These are phyloP conservation scores for Noctua janthe DNA, from an alignment of 2,888 invertebrate genomes.

Conservation along the genomic window DNA sequence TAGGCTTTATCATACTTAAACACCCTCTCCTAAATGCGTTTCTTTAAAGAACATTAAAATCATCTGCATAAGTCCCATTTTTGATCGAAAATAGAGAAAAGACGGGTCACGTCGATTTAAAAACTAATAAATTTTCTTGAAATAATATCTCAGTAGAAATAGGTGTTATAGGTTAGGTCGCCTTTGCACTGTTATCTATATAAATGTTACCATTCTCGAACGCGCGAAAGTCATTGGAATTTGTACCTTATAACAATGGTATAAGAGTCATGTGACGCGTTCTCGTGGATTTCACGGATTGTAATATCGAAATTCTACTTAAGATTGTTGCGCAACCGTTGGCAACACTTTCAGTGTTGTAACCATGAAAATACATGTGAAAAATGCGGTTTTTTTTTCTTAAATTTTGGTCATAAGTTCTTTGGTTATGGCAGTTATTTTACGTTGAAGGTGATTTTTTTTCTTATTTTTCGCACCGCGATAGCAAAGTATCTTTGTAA, in stretches of 20 bases:
- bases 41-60: conserved; percentile 3
- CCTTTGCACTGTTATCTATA: conserved; percentile 39
- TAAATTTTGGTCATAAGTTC: not conserved
- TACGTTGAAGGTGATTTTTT: not conserved
- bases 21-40: not conserved
- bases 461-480: not conserved
- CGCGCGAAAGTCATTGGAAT: conserved; percentile 14
- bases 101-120: conserved; percentile 19
- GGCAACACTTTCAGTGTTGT: conserved; percentile 1
- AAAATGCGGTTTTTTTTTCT: not conserved
- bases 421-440: not conserved
- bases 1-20: not conserved
- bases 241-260: conserved; percentile 4
- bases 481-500: too few relatives aligned
- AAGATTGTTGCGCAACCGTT: conserved; percentile 32
- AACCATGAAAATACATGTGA: not conserved
- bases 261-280: not conserved
- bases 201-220: conserved; percentile 5
- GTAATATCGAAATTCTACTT: conserved; percentile 12
- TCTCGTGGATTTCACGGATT: not conserved
- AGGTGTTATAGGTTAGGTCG: conserved; percentile 30
- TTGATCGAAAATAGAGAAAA: not conserved
- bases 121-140: conserved; percentile 11
- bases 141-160: conserved; percentile 58
- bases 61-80: conserved; percentile 16